Conservation (phyloP, 1,140 invertebrate genomes). For the Dreissena rostriformis region DNA sequence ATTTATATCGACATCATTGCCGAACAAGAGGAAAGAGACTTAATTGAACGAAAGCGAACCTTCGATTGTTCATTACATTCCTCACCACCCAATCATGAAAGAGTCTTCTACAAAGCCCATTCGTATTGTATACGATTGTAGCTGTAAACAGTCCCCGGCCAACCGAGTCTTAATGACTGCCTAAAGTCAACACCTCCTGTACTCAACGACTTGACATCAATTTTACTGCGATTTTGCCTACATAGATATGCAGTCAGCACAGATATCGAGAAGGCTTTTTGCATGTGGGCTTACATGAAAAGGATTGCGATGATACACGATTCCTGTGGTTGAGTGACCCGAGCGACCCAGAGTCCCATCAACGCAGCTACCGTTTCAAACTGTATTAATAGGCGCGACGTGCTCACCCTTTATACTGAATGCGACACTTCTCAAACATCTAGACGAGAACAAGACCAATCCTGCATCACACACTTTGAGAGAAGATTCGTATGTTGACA, state of each 20-base stretch:
- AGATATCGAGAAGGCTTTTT: slow-evolving; percentile 10
- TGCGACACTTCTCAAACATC: slow-evolving; percentile 5
- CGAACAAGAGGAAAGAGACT: background rate
- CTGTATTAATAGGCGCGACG: background rate
- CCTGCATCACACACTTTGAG: background rate
- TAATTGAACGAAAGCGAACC: background rate
- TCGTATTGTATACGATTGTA: slow-evolving; percentile 22
- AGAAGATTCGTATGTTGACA: slow-evolving; percentile 47
- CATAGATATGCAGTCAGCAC: background rate
- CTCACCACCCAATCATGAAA: slow-evolving; percentile 35
- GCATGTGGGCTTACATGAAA: background rate
- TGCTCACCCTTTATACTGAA: background rate
- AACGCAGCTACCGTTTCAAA: slow-evolving; percentile 3
- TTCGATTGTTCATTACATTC: slow-evolving; percentile 5
- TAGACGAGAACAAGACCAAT: background rate
- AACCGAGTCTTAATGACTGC: background rate
- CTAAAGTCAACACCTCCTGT: background rate
- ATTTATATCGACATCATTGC: background rate
- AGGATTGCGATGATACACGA: slow-evolving; percentile 13
- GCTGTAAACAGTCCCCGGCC: background rate
- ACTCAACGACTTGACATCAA: background rate
- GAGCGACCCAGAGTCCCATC: background rate
- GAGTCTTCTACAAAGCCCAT: slow-evolving; percentile 29
- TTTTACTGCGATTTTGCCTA: background rate
- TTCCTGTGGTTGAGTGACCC: slow-evolving; percentile 28